Conservation (phyloP, 2,888 invertebrate genomes). For the Dorcus hopei region DNA sequence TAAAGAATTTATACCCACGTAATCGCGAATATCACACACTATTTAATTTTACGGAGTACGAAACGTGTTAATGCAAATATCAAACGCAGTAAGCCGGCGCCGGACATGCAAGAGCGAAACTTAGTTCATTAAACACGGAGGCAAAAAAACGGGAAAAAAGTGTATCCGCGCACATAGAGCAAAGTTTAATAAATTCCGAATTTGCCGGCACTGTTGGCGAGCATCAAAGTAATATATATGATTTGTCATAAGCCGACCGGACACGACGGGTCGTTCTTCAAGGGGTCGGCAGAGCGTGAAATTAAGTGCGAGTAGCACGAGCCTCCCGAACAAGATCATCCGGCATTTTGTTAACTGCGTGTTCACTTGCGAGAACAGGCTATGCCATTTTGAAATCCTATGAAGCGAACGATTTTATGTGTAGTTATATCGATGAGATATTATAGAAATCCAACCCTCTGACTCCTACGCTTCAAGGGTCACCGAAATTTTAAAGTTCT, state of each 20-base stretch:
- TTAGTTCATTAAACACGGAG: too few relatives aligned
- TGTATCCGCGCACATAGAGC: too few relatives aligned
- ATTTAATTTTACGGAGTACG: too few relatives aligned
- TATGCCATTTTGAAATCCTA: constrained; percentile 22
- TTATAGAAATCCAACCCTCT: neutral
- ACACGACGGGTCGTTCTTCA: constrained; percentile 30
- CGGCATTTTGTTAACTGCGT: constrained; percentile 18
- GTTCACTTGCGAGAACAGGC: constrained; percentile 22
- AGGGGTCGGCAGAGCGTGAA: constrained; percentile 32
- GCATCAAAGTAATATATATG: neutral
- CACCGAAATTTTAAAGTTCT: neutral
- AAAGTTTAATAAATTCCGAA: too few relatives aligned
- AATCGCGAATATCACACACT: too few relatives aligned
- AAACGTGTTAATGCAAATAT: too few relatives aligned
- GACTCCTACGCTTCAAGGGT: neutral
- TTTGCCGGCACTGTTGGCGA: too few relatives aligned
- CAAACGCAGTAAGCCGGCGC: too few relatives aligned
- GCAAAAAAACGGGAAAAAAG: too few relatives aligned
- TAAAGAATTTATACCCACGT: too few relatives aligned
- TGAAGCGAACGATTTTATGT: neutral
- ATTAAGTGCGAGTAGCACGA: constrained; percentile 34
- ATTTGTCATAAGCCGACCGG: constrained; percentile 26
- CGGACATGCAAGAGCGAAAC: too few relatives aligned
- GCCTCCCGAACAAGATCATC: constrained; percentile 26
- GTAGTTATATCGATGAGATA: neutral